Evolutionary conservation across 2,888 invertebrate species (phyloP).

Genomic region (Phalera bucephala): DNA sequence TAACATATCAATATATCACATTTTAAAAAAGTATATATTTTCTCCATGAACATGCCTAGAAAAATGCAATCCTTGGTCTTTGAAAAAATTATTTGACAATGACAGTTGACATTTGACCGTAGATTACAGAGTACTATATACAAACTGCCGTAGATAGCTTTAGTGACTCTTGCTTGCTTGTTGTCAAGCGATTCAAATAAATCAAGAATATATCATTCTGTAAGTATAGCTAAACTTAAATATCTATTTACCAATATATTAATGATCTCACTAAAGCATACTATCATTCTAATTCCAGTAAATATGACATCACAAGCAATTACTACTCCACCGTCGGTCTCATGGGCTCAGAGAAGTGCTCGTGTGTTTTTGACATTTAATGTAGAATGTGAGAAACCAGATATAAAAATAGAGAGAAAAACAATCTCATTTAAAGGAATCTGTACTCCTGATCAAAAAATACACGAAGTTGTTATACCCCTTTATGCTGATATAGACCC

Average conservation of each 20-base stretch:
- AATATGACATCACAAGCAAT: constrained; percentile 46
- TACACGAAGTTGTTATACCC: constrained; percentile 93
- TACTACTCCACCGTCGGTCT: constrained; percentile 86
- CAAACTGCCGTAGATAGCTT: too few species aligned
- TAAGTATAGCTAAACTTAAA: background rate
- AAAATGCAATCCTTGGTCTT: too few species aligned
- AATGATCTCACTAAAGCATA: too few species aligned
- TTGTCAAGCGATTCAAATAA: constrained; percentile 19
- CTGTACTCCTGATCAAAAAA: constrained; percentile 91
- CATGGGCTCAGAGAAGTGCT: constrained; percentile 95
- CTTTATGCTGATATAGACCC: constrained; percentile 92
- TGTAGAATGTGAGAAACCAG: constrained; percentile 92
- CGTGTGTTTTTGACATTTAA: constrained; percentile 93
- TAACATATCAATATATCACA: too few species aligned
- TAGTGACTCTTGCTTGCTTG: constrained; percentile 1
- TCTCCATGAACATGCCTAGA: too few species aligned
- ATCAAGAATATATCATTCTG: background rate
- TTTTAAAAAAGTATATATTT: too few species aligned
- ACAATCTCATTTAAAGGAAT: constrained; percentile 91
- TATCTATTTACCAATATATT: background rate
- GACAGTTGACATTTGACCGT: too few species aligned
- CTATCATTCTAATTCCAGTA: constrained; percentile 25
- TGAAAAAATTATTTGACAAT: too few species aligned
- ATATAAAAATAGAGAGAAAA: constrained; percentile 87
- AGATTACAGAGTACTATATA: too few species aligned